phyloP scores from a whole-genome alignment of 2,888 invertebrate genomes.

The Trachelus troglodyta region DNA sequence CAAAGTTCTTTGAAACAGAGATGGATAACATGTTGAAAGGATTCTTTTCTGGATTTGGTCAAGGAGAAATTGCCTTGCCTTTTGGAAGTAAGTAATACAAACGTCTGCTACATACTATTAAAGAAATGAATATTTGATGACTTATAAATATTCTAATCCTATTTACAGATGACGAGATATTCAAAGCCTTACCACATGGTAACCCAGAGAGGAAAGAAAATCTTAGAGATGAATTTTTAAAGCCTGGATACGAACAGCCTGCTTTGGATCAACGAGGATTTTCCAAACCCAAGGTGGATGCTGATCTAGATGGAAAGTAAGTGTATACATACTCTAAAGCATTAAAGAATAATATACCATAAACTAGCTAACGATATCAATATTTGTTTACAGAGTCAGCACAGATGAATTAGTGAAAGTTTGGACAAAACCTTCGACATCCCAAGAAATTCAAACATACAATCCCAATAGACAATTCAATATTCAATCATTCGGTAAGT shows the following conservation, averaged over 20 bases:
- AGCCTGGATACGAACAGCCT: conserved; percentile 66
- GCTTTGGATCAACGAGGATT: conserved; percentile 29
- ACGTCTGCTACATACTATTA: neutral
- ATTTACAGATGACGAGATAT: conserved; percentile 20
- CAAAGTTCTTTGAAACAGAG: conserved; percentile 72
- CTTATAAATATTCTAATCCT: neutral
- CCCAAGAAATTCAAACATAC: conserved; percentile 46
- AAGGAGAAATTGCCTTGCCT: conserved; percentile 19
- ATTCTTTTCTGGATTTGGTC: conserved; percentile 57
- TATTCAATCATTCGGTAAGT: conserved; percentile 66
- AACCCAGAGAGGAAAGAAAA: conserved; percentile 36
- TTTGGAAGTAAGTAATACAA: conserved; percentile 20
- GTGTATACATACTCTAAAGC: conserved; percentile 24
- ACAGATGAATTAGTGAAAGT: conserved; percentile 46
- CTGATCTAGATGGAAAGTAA: conserved; percentile 72
- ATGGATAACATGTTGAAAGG: conserved; percentile 70
- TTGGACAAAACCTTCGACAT: conserved; percentile 53
- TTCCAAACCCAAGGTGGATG: conserved; percentile 59
- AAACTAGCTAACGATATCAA: neutral
- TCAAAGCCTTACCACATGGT: conserved; percentile 18
- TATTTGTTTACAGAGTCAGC: conserved; percentile 40
- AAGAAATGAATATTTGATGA: neutral
- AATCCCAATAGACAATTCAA: conserved; percentile 43
- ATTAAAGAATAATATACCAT: neutral
- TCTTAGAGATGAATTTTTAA: conserved; percentile 69